phyloP scores from a whole-genome alignment of 2,113 vertebrate genomes.

The Murina feae region DNA sequence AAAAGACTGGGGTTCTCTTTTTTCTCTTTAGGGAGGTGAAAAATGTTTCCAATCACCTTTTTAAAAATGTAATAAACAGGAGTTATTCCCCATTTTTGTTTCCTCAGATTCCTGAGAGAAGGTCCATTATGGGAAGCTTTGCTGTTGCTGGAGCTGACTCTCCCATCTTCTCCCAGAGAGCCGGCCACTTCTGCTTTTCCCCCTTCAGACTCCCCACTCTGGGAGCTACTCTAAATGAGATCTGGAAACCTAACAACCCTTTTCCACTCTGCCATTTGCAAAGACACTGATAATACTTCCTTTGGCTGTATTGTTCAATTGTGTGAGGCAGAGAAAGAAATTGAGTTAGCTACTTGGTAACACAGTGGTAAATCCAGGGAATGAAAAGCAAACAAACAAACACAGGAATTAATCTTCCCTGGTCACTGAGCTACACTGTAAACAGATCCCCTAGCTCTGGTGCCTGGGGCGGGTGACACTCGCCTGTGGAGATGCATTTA shows the following conservation, averaged over 20 bases:
- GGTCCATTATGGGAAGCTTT: background rate
- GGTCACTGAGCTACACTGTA: background rate
- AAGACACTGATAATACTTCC: background rate
- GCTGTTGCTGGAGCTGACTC: background rate
- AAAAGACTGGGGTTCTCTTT: conserved; percentile 5
- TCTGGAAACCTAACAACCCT: background rate
- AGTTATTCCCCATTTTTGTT: background rate
- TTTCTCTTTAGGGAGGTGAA: background rate
- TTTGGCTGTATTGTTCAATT: background rate
- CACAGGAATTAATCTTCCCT: background rate
- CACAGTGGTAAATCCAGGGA: background rate
- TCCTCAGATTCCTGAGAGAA: background rate
- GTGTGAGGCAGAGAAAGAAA: conserved; percentile 5
- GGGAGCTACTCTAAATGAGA: background rate
- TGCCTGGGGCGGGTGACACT: background rate
- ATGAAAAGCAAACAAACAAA: background rate
- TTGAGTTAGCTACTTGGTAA: background rate
- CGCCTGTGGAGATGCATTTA: background rate
- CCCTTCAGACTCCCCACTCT: background rate
- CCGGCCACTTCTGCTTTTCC: background rate
- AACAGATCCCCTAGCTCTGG: background rate
- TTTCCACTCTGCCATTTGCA: background rate
- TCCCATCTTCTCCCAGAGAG: background rate
- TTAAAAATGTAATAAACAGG: conserved; percentile 23
- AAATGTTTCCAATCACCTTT: conserved; percentile 38